Conservation (phyloP, 2,888 invertebrate species). For the Brachypalpus laphriformis region DNA sequence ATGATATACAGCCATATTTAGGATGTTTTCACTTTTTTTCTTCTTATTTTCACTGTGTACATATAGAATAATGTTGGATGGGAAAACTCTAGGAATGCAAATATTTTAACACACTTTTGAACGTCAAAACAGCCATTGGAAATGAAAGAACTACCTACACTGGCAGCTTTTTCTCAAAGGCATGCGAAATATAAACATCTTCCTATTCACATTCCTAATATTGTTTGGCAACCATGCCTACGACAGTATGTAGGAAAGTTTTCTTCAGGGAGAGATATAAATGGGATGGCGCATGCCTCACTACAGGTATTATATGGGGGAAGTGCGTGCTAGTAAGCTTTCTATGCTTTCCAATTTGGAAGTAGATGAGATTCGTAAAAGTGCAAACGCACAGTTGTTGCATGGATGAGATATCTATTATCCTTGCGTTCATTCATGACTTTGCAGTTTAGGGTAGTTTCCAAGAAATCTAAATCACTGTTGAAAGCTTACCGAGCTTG, state of each 20-base stretch:
- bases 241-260: conserved; percentile 26
- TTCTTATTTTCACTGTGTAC: conserved; percentile 43
- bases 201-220: neutral
- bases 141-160: conserved; percentile 49
- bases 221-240: conserved; percentile 52
- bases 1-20: conserved; percentile 28
- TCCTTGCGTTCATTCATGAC: conserved; percentile 34
- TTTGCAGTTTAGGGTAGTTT: neutral
- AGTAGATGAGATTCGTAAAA: conserved; percentile 6
- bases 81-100: conserved; percentile 27
- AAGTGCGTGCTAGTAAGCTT: conserved; percentile 31
- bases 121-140: conserved; percentile 64
- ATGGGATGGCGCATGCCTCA: conserved; percentile 45
- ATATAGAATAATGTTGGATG: conserved; percentile 21
- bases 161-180: conserved; percentile 45
- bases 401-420: conserved; percentile 1
- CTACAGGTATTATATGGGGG: too few species aligned
- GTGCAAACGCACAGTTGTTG: neutral
- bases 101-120: conserved; percentile 37
- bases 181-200: conserved; percentile 64
- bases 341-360: conserved; percentile 10
- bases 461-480: neutral
- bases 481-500: conserved; percentile 21
- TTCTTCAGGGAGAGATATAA: conserved; percentile 39
- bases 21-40: neutral